Evolutionary conservation across 2,113 vertebrate genomes (phyloP).

Genomic region (Ginglymostoma cirratum): DNA sequence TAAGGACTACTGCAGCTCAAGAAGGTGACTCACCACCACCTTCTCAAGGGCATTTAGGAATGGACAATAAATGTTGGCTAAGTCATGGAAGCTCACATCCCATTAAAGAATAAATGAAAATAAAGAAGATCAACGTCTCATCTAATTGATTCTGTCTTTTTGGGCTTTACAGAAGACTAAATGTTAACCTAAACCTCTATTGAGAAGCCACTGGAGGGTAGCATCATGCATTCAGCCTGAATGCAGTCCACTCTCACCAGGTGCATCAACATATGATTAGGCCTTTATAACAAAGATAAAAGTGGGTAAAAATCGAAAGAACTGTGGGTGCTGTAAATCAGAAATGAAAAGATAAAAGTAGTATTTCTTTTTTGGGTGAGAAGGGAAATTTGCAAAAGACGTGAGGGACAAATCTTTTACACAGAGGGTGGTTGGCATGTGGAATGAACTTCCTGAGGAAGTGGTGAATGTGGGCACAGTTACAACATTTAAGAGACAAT

Average conservation of each 20-base stretch:
- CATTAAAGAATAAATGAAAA: background rate
- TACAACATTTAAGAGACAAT: too few species aligned
- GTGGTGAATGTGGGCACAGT: too few species aligned
- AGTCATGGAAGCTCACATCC: background rate
- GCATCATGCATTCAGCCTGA: background rate
- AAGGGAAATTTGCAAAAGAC: too few species aligned
- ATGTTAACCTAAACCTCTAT: background rate
- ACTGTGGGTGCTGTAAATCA: too few species aligned
- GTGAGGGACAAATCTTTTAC: too few species aligned
- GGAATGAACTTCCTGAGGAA: too few species aligned
- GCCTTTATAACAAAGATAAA: background rate
- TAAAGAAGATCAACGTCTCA: background rate
- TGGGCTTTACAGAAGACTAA: background rate
- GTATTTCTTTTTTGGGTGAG: too few species aligned
- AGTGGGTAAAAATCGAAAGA: too few species aligned
- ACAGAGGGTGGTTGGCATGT: too few species aligned
- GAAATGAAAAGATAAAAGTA: too few species aligned
- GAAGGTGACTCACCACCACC: background rate
- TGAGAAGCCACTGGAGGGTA: background rate
- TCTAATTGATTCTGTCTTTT: background rate
- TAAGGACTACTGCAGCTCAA: too few species aligned
- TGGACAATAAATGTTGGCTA: background rate
- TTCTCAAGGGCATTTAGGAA: background rate
- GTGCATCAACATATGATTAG: background rate
- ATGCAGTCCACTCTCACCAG: background rate